Conservation (phyloP, 2,888 invertebrate genomes). For the Ganaspis brasiliensis region DNA sequence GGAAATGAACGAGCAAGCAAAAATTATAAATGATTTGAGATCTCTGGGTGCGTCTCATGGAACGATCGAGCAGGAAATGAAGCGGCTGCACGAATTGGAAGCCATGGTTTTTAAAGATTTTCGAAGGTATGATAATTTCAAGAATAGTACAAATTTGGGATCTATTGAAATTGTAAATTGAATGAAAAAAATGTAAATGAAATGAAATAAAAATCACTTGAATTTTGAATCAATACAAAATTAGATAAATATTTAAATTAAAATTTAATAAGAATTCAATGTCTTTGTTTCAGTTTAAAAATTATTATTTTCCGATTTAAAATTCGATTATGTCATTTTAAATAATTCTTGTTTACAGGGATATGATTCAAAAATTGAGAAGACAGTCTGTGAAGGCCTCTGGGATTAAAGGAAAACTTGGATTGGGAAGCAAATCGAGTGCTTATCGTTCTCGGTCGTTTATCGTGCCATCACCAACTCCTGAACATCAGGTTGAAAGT, state of each 20-base stretch:
- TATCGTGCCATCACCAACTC: constrained; percentile 86
- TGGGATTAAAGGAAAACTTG: constrained; percentile 90
- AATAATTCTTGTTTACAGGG: too few relatives aligned
- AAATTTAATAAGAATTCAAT: too few relatives aligned
- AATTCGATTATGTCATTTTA: too few relatives aligned
- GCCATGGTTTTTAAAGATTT: constrained; percentile 97
- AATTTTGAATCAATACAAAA: too few relatives aligned
- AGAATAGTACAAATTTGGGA: too few relatives aligned
- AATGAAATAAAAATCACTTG: too few relatives aligned
- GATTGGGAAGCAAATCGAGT: constrained; percentile 84
- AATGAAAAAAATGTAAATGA: too few relatives aligned
- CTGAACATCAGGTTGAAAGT: constrained; percentile 83
- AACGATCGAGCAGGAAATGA: constrained; percentile 95
- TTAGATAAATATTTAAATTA: too few relatives aligned
- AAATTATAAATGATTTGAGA: constrained; percentile 95
- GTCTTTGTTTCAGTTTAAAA: not conserved
- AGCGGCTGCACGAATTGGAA: constrained; percentile 95
- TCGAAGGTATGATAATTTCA: constrained; percentile 82
- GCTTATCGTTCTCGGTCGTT: constrained; percentile 90
- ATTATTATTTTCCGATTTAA: too few relatives aligned
- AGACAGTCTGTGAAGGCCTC: constrained; percentile 91
- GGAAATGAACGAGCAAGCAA: constrained; percentile 98
- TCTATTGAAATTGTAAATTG: too few relatives aligned
- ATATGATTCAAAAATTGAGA: constrained; percentile 95
- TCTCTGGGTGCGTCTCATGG: constrained; percentile 93